Evolutionary conservation across 2,888 invertebrate genomes (phyloP).

Genomic region (Mimas tiliae): DNA sequence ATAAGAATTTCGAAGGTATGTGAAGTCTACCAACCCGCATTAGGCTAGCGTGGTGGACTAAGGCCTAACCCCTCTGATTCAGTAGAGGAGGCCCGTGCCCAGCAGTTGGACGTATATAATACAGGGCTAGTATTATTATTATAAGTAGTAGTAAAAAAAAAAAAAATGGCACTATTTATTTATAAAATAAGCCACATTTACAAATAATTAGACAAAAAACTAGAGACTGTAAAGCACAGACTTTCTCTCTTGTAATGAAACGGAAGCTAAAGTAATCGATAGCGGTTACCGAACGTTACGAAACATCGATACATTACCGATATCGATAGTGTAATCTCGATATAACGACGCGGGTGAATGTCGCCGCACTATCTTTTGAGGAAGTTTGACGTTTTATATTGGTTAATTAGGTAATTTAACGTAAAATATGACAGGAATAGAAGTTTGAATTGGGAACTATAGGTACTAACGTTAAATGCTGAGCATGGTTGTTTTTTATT

Average conservation of each 20-base stretch:
- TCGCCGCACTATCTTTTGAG: conserved; percentile 40
- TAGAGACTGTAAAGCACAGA: conserved; percentile 12
- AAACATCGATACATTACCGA: conserved; percentile 38
- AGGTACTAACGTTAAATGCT: no score
- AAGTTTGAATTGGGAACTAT: background rate
- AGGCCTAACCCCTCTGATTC: no score
- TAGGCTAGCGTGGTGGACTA: no score
- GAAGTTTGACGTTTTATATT: conserved; percentile 24
- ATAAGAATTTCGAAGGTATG: no score
- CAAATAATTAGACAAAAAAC: conserved; percentile 7
- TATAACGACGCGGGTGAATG: conserved; percentile 33
- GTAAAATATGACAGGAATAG: background rate
- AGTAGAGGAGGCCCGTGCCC: no score
- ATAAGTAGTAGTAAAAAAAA: no score
- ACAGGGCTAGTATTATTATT: no score
- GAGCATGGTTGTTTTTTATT: no score
- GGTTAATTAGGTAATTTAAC: conserved; percentile 13
- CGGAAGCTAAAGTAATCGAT: conserved; percentile 40
- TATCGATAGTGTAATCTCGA: conserved; percentile 41
- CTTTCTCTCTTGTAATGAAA: conserved; percentile 38
- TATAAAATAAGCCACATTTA: background rate
- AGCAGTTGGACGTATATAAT: no score
- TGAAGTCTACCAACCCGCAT: no score
- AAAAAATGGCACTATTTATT: no score
- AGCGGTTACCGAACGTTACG: conserved; percentile 38